These are phyloP conservation scores for Metacarcinus magister DNA, from an alignment of 2,888 invertebrate genomes.

Conservation along the genomic window DNA sequence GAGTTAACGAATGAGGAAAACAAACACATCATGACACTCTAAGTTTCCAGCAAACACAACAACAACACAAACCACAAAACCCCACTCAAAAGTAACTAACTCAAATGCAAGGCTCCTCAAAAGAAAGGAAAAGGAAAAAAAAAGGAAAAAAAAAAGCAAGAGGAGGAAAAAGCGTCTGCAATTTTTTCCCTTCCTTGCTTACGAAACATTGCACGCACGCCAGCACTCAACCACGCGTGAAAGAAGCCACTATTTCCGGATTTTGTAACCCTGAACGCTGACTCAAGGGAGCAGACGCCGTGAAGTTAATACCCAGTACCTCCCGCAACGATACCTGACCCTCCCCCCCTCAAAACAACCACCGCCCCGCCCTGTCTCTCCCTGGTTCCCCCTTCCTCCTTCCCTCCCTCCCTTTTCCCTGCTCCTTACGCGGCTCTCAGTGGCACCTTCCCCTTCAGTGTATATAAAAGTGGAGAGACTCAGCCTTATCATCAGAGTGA, in stretches of 20 bases:
- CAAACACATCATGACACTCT: neutral
- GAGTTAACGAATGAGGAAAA: neutral
- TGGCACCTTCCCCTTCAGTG: neutral
- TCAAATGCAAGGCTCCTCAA: no score
- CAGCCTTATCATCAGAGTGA: neutral
- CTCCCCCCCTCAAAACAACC: neutral
- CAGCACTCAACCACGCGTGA: neutral
- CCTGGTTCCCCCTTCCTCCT: neutral
- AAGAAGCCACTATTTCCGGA: neutral
- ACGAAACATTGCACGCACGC: neutral
- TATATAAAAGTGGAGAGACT: neutral
- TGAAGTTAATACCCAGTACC: neutral
- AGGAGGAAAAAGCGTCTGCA: neutral
- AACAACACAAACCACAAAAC: no score
- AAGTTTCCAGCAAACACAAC: neutral
- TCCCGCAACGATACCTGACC: neutral
- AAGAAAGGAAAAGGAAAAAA: neutral
- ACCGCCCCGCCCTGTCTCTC: neutral
- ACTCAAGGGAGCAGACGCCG: neutral
- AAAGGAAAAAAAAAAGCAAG: neutral
- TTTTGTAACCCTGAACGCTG: neutral
- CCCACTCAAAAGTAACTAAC: no score
- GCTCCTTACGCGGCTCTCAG: neutral
- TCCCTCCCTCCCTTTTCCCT: neutral
- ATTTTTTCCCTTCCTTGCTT: neutral